Conservation (phyloP, 2,113 vertebrate genomes). For the Thamnophis sirtalis region DNA sequence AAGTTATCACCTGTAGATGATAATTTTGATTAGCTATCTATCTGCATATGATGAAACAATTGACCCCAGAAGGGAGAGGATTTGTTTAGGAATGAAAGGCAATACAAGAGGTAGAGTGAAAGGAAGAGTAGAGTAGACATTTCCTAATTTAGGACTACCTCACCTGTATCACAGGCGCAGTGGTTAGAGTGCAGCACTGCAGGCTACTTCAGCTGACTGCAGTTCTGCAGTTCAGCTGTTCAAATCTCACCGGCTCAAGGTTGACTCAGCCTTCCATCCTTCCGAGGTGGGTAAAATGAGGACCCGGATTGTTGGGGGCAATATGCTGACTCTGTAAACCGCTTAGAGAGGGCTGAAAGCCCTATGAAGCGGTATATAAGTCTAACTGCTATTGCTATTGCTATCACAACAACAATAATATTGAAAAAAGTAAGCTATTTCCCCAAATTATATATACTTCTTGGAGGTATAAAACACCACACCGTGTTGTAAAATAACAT, state of each 20-base stretch:
- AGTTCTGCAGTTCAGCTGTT: too few relatives aligned
- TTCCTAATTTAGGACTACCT: background rate
- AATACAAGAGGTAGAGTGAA: background rate
- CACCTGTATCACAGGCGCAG: too few relatives aligned
- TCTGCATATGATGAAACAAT: background rate
- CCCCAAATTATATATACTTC: background rate
- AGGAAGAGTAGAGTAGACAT: background rate
- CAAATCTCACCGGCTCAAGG: too few relatives aligned
- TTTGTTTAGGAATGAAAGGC: background rate
- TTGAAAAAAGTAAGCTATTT: background rate
- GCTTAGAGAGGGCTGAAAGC: too few relatives aligned
- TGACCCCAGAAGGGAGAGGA: background rate
- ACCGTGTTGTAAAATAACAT: background rate
- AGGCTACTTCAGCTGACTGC: too few relatives aligned
- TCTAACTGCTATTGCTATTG: too few relatives aligned
- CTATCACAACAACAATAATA: background rate
- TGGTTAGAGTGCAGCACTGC: too few relatives aligned
- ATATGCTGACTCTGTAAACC: too few relatives aligned
- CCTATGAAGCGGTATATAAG: too few relatives aligned
- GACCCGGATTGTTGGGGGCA: too few relatives aligned
- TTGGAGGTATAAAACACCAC: background rate
- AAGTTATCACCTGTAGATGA: background rate
- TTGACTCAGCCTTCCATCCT: too few relatives aligned
- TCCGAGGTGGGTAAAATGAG: too few relatives aligned
- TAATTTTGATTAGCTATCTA: background rate